phyloP scores from a whole-genome alignment of 2,113 vertebrate genomes.

The Glaucomys volans region DNA sequence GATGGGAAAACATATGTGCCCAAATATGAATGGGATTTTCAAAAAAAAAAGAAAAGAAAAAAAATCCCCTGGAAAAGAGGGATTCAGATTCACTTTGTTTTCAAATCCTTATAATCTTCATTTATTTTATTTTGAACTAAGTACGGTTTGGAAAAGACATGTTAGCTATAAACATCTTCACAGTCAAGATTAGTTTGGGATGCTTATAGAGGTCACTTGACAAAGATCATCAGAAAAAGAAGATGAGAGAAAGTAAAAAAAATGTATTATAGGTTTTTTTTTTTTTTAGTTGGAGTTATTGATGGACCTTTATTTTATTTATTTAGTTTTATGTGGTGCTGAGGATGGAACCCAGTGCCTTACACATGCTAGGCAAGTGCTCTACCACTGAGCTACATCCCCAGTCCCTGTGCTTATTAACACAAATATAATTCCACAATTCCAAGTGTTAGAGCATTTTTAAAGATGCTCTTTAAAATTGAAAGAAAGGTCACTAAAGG shows the following conservation, averaged over 20 bases:
- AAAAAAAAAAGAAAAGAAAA: neutral
- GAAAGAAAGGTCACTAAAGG: constrained; percentile 13
- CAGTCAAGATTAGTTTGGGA: neutral
- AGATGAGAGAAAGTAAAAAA: neutral
- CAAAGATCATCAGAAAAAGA: neutral
- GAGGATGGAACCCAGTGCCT: no score
- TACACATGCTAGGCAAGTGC: no score
- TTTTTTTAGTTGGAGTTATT: no score
- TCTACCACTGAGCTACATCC: no score
- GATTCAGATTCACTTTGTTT: constrained; percentile 26
- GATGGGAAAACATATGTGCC: neutral
- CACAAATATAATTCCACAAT: constrained; percentile 1
- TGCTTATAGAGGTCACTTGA: neutral
- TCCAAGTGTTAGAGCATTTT: neutral
- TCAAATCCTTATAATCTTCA: constrained; percentile 6
- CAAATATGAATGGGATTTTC: neutral
- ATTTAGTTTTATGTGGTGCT: no score
- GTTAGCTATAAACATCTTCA: constrained; percentile 52
- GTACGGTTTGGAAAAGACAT: constrained; percentile 13
- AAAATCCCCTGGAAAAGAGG: neutral
- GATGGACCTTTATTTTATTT: no score
- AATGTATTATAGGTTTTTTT: neutral
- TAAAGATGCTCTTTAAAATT: neutral
- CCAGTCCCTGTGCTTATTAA: neutral
- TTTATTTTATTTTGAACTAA: constrained; percentile 49